These are phyloP conservation scores for Acrossocheilus wenchowensis DNA, from an alignment of 2,797 vertebrate genomes.

Conservation along the genomic window DNA sequence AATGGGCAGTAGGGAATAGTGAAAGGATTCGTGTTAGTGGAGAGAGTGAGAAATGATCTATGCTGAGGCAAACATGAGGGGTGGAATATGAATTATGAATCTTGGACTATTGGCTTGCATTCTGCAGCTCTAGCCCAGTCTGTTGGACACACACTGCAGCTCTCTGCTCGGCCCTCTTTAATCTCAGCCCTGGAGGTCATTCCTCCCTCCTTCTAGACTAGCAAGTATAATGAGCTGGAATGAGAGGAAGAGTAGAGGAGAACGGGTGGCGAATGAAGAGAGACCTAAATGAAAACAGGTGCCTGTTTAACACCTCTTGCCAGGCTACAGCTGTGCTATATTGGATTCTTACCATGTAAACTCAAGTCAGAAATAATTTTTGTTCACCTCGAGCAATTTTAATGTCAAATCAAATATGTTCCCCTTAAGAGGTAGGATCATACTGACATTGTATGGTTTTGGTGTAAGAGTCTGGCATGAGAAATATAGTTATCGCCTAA, in stretches of 20 bases:
- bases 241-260: conserved; percentile 21
- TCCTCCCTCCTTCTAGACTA: conserved; percentile 34
- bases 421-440: background rate
- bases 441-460: conserved; percentile 3
- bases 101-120: conserved; percentile 49
- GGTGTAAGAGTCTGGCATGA: conserved; percentile 1
- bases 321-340: conserved; percentile 75
- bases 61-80: conserved; percentile 44
- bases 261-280: background rate
- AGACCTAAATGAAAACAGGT: conserved; percentile 76
- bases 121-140: conserved; percentile 43
- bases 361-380: conserved; percentile 68
- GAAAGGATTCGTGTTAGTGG: background rate
- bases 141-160: conserved; percentile 47
- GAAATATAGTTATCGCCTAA: conserved; percentile 12
- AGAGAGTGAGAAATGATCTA: conserved; percentile 39
- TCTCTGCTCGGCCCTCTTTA: conserved; percentile 46
- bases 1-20: conserved; percentile 12
- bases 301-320: conserved; percentile 76
- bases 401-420: conserved; percentile 78
- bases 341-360: conserved; percentile 71
- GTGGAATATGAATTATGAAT: conserved; percentile 62
- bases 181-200: conserved; percentile 52
- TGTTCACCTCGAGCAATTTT: conserved; percentile 75
- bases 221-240: conserved; percentile 42